Percentiles rank a stretch among this genome's conserved stretches.
Conservation (phyloP, 2,113 vertebrate species). For the Mustelus asterias region DNA sequence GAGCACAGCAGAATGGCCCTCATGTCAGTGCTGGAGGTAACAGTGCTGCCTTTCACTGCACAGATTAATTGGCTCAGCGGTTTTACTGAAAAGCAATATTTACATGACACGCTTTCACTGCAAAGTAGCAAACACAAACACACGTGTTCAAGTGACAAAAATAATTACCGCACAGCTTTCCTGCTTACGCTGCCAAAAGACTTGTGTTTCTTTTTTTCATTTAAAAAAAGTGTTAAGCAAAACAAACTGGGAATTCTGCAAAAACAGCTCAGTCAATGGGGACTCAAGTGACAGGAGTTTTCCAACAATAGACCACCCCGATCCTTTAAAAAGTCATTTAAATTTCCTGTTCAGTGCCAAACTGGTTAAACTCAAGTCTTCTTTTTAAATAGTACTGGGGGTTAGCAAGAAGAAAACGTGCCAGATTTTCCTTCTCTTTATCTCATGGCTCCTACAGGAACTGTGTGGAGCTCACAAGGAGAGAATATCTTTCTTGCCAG, state of each 20-base stretch:
- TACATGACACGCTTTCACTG: conserved; percentile 11
- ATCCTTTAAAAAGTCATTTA: conserved; percentile 9
- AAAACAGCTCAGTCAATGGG: background rate
- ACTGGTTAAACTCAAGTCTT: background rate
- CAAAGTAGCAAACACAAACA: background rate
- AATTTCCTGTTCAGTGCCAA: background rate
- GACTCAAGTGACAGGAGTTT: background rate
- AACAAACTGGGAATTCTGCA: background rate
- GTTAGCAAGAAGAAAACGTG: background rate
- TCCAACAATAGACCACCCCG: background rate
- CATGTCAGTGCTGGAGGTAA: background rate
- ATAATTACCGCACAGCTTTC: background rate
- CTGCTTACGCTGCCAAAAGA: conserved; percentile 1
- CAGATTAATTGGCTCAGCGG: conserved; percentile 15
- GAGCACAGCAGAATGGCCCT: background rate
- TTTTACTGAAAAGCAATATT: conserved; percentile 15
- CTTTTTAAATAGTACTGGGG: background rate
- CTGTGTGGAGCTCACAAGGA: background rate
- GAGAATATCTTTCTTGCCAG: background rate
- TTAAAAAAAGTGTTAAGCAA: background rate
- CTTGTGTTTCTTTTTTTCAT: background rate
- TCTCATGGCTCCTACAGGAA: background rate
- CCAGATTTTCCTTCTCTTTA: background rate
- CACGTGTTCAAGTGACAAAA: conserved; percentile 25
- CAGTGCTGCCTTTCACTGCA: background rate